These are phyloP conservation scores for Rhadina sibilatrix DNA, from an alignment of 2,113 vertebrate genomes.

Conservation along the genomic window DNA sequence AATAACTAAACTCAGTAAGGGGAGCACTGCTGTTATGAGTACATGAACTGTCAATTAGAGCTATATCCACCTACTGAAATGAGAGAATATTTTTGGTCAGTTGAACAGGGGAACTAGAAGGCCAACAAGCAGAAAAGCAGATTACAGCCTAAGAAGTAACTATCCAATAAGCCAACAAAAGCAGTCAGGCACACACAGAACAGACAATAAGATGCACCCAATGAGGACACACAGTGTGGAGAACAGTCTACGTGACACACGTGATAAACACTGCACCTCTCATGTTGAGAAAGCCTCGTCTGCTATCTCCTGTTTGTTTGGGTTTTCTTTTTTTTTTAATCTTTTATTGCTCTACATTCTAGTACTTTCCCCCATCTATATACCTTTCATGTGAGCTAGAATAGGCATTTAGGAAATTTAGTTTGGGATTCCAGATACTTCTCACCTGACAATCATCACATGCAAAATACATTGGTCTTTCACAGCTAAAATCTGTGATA, in stretches of 20 bases:
- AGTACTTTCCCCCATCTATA: background rate
- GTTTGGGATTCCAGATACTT: background rate
- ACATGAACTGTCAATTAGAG: background rate
- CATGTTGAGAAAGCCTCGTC: background rate
- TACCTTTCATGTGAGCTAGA: background rate
- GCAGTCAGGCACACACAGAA: background rate
- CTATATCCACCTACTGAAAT: background rate
- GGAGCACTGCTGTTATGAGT: background rate
- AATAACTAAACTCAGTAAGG: background rate
- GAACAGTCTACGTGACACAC: background rate
- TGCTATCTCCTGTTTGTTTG: background rate
- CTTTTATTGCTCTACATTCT: background rate
- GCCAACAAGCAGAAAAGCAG: background rate
- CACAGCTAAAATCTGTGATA: background rate
- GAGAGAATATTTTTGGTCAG: background rate
- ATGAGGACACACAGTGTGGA: background rate
- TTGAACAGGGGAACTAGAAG: background rate
- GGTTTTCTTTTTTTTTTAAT: background rate
- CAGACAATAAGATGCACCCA: background rate
- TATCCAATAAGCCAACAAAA: background rate
- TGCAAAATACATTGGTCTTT: background rate
- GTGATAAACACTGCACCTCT: background rate
- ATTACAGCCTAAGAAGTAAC: background rate
- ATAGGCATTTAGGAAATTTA: background rate
- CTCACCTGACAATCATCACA: background rate